Percentiles rank a stretch among this genome's conserved stretches.
Evolutionary conservation across 2,113 vertebrate genomes (phyloP).

Genomic region (Aptenodytes patagonicus): DNA sequence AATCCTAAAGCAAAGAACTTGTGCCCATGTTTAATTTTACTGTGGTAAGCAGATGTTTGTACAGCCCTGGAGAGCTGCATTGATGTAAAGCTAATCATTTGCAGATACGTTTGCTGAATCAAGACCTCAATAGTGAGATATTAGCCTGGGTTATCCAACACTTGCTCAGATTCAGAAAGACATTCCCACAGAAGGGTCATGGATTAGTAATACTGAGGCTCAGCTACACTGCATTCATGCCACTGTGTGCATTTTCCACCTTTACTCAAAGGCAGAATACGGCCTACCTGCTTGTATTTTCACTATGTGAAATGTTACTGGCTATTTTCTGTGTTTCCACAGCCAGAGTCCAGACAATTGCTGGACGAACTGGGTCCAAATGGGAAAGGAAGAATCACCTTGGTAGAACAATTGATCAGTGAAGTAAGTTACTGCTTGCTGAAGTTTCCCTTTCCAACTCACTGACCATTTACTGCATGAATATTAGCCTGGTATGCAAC

Average conservation of each 20-base stretch:
- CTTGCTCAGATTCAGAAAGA: not conserved
- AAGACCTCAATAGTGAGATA: not conserved
- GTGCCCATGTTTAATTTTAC: not conserved
- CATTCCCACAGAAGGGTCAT: not conserved
- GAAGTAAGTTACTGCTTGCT: conserved; percentile 68
- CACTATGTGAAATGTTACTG: not conserved
- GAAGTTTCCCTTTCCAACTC: not conserved
- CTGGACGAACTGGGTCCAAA: conserved; percentile 75
- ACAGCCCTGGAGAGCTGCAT: not conserved
- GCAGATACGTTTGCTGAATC: not conserved
- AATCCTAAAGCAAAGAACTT: not conserved
- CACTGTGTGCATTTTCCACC: not conserved
- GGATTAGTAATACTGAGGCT: not conserved
- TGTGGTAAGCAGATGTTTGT: not conserved
- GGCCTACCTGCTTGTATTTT: not conserved
- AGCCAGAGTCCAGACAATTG: conserved; percentile 73
- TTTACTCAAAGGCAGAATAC: not conserved
- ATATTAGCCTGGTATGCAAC: not conserved
- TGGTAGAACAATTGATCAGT: conserved; percentile 80
- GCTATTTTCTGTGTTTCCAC: conserved; percentile 3
- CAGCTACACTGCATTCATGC: not conserved
- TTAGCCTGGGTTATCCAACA: not conserved
- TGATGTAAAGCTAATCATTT: not conserved
- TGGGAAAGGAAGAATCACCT: conserved; percentile 68
- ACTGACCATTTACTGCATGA: not conserved